Evolutionary conservation across 2,797 vertebrate species (phyloP).

Genomic region (Onychomys torridus): DNA sequence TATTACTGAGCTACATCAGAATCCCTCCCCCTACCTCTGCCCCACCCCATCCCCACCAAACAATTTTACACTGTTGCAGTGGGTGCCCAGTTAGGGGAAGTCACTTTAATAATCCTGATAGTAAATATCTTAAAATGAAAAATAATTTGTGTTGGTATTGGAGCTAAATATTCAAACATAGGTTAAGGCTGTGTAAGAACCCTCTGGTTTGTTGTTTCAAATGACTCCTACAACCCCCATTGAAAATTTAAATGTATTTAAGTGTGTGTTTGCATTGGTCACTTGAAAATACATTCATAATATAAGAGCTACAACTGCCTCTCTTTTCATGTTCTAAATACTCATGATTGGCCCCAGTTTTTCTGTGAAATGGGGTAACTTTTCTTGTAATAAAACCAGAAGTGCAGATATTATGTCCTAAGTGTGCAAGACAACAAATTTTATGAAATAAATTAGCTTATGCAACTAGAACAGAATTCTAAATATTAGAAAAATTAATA

Average conservation of each 20-base stretch:
- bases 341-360: background rate
- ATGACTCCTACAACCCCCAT: background rate
- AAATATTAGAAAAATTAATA: background rate
- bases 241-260: background rate
- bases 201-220: background rate
- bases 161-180: background rate
- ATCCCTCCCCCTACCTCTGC: background rate
- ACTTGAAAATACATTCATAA: background rate
- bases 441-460: background rate
- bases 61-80: background rate
- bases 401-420: background rate
- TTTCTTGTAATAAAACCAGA: background rate
- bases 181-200: background rate
- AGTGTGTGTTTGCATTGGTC: background rate
- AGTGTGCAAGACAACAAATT: background rate
- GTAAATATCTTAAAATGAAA: background rate
- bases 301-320: background rate
- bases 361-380: background rate
- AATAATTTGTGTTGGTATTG: background rate
- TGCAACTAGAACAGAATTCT: background rate
- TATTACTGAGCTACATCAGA: background rate
- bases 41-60: background rate
- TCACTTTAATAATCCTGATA: background rate
- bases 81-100: background rate
- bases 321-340: conserved; percentile 1